Evolutionary conservation across 2,888 invertebrate genomes (phyloP).

Genomic region (Atethmia centrago): DNA sequence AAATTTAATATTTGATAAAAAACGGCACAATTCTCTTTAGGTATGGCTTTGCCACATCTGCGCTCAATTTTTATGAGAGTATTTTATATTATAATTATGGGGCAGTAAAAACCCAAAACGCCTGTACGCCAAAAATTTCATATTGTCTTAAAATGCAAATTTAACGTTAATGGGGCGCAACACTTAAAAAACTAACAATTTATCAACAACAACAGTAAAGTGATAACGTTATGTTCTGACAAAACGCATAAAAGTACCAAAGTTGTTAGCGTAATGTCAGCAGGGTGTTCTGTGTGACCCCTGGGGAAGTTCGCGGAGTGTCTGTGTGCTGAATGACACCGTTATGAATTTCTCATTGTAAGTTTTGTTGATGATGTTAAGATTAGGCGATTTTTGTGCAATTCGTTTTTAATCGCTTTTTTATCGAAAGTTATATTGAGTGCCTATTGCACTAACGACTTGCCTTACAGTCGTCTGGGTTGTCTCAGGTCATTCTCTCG

Average conservation of each 20-base stretch:
- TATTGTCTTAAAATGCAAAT: conserved; percentile 86
- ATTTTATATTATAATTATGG: conserved; percentile 74
- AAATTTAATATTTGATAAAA: conserved; percentile 61
- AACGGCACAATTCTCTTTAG: conserved; percentile 64
- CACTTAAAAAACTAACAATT: conserved; percentile 85
- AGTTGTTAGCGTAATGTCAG: conserved; percentile 42
- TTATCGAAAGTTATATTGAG: conserved; percentile 37
- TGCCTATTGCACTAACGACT: conserved; percentile 52
- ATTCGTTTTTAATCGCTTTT: conserved; percentile 44
- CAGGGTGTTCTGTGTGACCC: conserved; percentile 25
- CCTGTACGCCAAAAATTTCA: conserved; percentile 78
- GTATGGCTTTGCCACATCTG: conserved; percentile 72
- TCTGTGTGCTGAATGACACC: conserved; percentile 30
- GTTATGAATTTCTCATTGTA: conserved; percentile 20
- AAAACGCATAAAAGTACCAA: conserved; percentile 60
- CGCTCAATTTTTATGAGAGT: conserved; percentile 60
- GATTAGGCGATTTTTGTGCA: conserved; percentile 53
- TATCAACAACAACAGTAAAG: conserved; percentile 85
- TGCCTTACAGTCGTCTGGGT: conserved; percentile 23
- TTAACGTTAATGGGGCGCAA: conserved; percentile 83
- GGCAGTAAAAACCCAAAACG: conserved; percentile 86
- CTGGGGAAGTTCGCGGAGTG: conserved; percentile 1
- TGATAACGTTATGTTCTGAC: conserved; percentile 66
- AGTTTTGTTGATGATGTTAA: conserved; percentile 54
- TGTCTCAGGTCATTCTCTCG: conserved; percentile 69